Evolutionary conservation across 2,888 invertebrate genomes (phyloP).

Genomic region (Spialia ferax): DNA sequence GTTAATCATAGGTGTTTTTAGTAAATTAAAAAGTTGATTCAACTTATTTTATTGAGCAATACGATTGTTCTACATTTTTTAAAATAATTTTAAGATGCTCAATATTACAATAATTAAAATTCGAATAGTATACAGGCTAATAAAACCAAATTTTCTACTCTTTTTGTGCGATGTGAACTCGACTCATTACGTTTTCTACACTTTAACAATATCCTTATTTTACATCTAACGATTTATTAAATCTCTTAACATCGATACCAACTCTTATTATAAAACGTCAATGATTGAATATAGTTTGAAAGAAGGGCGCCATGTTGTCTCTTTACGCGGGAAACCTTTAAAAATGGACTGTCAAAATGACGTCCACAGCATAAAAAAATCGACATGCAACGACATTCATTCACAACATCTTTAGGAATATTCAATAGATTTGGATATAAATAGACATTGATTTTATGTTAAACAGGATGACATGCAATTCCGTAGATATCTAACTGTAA

Average conservation of each 20-base stretch:
- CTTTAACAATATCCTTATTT: constrained; percentile 68
- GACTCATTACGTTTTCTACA: constrained; percentile 70
- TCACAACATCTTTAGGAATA: constrained; percentile 21
- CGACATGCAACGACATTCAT: constrained; percentile 12
- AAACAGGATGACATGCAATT: constrained; percentile 37
- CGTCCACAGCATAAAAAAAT: constrained; percentile 20
- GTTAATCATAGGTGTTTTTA: neutral
- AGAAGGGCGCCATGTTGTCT: constrained; percentile 46
- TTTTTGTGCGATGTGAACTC: constrained; percentile 80
- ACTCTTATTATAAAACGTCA: constrained; percentile 69
- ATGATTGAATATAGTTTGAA: constrained; percentile 51
- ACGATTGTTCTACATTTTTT: constrained; percentile 4
- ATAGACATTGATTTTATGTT: constrained; percentile 36
- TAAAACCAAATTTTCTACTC: constrained; percentile 58
- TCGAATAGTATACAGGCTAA: constrained; percentile 40
- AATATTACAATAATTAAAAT: constrained; percentile 35
- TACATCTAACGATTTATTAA: constrained; percentile 66
- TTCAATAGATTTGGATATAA: constrained; percentile 32
- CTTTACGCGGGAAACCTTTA: constrained; percentile 19
- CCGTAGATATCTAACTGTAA: constrained; percentile 36
- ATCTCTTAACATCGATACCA: constrained; percentile 68
- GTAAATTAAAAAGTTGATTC: neutral
- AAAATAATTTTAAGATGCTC: neutral
- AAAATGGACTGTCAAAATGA: constrained; percentile 34
- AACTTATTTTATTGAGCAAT: constrained; percentile 29